phyloP scores from a whole-genome alignment of 2,888 invertebrate genomes.

The Plagiodera versicolora region DNA sequence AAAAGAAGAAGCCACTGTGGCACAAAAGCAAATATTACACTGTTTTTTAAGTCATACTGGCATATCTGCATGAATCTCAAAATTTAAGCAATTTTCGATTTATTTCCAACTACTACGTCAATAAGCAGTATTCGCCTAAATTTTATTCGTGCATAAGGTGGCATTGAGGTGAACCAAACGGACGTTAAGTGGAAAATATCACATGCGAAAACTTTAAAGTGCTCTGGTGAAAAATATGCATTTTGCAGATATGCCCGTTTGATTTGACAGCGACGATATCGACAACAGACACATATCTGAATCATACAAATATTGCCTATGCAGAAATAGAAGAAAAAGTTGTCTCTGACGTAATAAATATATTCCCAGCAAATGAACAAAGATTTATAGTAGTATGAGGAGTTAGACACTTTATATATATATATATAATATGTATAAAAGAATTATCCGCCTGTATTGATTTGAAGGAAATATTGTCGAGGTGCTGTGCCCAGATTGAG shows the following conservation, averaged over 20 bases:
- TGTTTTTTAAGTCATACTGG: background rate
- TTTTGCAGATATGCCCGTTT: constrained; percentile 2
- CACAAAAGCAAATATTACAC: constrained; percentile 2
- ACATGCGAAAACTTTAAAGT: background rate
- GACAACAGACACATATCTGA: too few relatives aligned
- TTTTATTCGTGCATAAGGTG: constrained; percentile 3
- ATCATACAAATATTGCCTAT: too few relatives aligned
- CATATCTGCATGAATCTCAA: background rate
- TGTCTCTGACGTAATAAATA: too few relatives aligned
- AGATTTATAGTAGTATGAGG: too few relatives aligned
- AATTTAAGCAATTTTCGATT: background rate
- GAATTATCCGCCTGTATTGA: too few relatives aligned
- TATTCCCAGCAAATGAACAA: too few relatives aligned
- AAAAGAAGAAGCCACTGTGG: background rate
- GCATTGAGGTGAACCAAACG: constrained; percentile 10
- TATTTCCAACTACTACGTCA: background rate
- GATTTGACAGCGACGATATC: constrained; percentile 7
- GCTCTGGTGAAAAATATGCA: constrained; percentile 2
- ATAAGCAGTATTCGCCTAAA: constrained; percentile 1
- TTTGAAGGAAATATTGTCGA: too few relatives aligned
- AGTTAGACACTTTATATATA: too few relatives aligned
- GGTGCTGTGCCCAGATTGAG: too few relatives aligned
- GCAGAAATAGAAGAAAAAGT: too few relatives aligned
- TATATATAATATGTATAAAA: too few relatives aligned
- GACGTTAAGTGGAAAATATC: constrained; percentile 6